Percentiles rank a stretch among this genome's conserved stretches.
Conservation (phyloP, 30 jellyfish, hydroid and myxozoan species). For the Pseudorhiza aurosa region DNA sequence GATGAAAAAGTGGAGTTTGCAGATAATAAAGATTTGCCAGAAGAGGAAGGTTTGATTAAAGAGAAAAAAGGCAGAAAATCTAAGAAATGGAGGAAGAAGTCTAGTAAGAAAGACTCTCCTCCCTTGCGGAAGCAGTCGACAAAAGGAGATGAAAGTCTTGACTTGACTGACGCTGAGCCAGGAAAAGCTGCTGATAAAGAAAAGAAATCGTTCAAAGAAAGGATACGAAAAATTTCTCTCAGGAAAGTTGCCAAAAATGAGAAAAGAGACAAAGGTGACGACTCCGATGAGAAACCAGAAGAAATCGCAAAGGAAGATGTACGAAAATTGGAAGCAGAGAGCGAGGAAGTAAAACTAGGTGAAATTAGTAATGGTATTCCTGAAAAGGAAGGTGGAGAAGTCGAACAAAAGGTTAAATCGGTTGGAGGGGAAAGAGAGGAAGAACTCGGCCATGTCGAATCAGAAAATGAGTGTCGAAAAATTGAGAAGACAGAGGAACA, state of each 20-base stretch:
- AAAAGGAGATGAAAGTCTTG: constrained; percentile 6
- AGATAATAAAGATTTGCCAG: not conserved
- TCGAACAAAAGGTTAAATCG: too few relatives aligned
- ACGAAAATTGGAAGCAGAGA: not conserved
- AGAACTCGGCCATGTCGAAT: too few relatives aligned
- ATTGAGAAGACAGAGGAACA: constrained; percentile 3
- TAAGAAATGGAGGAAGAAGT: constrained; percentile 57
- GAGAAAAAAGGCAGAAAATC: constrained; percentile 35
- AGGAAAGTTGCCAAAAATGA: constrained; percentile 43
- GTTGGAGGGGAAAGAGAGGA: too few relatives aligned
- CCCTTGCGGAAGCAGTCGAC: not conserved
- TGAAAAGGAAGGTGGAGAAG: too few relatives aligned
- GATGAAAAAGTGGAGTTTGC: not conserved
- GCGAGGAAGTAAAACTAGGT: not conserved
- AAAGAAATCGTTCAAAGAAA: constrained; percentile 43
- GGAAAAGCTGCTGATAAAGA: constrained; percentile 14
- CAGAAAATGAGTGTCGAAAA: too few relatives aligned
- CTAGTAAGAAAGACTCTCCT: constrained; percentile 38
- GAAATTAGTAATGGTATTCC: too few relatives aligned
- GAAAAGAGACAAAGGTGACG: not conserved
- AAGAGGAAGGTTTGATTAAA: not conserved
- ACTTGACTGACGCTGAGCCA: not conserved
- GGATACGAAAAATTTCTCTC: constrained; percentile 28
- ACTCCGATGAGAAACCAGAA: too few relatives aligned
- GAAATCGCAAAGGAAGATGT: not conserved